Percentiles rank a stretch among this genome's conserved stretches.
Evolutionary conservation across 1,140 invertebrate species (phyloP).

Genomic region (Macrosteles quadrilineatus): DNA sequence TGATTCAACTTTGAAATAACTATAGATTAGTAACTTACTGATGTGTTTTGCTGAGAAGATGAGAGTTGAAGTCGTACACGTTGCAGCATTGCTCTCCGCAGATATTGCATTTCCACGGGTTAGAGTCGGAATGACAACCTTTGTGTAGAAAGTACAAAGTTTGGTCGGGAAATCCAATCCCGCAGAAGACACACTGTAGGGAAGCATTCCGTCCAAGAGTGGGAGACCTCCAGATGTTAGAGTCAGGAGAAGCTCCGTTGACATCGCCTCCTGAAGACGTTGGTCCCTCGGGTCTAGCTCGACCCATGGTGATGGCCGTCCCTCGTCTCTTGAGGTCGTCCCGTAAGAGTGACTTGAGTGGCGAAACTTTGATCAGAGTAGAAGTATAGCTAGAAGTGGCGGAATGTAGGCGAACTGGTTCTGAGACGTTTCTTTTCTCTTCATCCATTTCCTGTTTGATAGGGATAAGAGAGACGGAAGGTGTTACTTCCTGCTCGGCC

Average conservation of each 20-base stretch:
- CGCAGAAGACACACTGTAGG: constrained; percentile 83
- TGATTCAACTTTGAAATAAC: too few species aligned
- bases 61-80: constrained; percentile 95
- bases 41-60: constrained; percentile 91
- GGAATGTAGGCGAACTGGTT: constrained; percentile 33
- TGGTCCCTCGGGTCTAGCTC: not conserved
- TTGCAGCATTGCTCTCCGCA: constrained; percentile 92
- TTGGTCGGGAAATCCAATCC: constrained; percentile 92
- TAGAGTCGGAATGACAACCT: constrained; percentile 93
- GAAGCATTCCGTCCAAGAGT: constrained; percentile 8
- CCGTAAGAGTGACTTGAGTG: constrained; percentile 76
- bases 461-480: constrained; percentile 81
- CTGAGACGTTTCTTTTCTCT: constrained; percentile 41
- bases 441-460: constrained; percentile 72
- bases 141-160: constrained; percentile 97
- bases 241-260: not conserved
- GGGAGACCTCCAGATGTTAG: constrained; percentile 13
- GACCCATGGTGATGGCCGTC: constrained; percentile 25
- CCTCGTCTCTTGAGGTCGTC: constrained; percentile 70
- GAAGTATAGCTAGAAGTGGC: constrained; percentile 59
- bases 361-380: constrained; percentile 60
- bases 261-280: not conserved
- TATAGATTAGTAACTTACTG: constrained; percentile 57
- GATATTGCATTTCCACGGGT: constrained; percentile 98
- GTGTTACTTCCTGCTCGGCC: constrained; percentile 58